Percentiles rank a stretch among this genome's conserved stretches.
These are phyloP conservation scores for Holothuria scabra DNA, from an alignment of 53 echinoderm and acorn worm species.

Conservation along the genomic window DNA sequence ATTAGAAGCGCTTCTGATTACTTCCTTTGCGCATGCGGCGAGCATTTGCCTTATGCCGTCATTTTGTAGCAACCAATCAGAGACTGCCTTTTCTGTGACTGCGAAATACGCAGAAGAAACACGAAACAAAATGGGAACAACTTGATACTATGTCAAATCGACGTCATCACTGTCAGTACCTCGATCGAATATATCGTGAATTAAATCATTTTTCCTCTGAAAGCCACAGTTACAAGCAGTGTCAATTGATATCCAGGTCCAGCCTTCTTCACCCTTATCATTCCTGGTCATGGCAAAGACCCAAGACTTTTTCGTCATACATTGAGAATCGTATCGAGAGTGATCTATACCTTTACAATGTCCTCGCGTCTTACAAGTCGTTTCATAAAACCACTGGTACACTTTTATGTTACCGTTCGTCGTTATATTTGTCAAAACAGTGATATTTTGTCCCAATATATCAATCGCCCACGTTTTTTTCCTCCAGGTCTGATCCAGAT, in stretches of 20 bases:
- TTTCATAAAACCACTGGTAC: slow-evolving; percentile 93
- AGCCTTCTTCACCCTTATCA: slow-evolving; percentile 70
- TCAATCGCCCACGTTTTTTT: slow-evolving; percentile 79
- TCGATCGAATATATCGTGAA: background rate
- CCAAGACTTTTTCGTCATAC: slow-evolving; percentile 78
- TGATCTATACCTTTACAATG: slow-evolving; percentile 86
- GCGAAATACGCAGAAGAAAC: no score
- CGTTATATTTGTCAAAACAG: slow-evolving; percentile 77
- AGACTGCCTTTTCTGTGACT: no score
- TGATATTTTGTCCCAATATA: slow-evolving; percentile 87
- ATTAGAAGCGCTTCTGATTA: no score
- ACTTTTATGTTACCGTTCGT: slow-evolving; percentile 64
- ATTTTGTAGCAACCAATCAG: no score
- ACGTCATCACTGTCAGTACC: background rate
- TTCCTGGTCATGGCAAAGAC: slow-evolving; percentile 87
- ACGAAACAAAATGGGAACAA: no score
- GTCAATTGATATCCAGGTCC: slow-evolving; percentile 88
- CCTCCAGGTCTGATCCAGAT: slow-evolving; percentile 69
- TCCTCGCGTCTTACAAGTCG: slow-evolving; percentile 68
- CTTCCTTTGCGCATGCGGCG: no score
- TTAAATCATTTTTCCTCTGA: background rate
- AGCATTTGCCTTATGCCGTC: no score
- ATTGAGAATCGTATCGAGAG: slow-evolving; percentile 70
- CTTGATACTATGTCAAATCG: slow-evolving; percentile 25
- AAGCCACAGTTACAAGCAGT: slow-evolving; percentile 87